phyloP scores from a whole-genome alignment of 2,888 invertebrate species.

The Tiliacea aurago region DNA sequence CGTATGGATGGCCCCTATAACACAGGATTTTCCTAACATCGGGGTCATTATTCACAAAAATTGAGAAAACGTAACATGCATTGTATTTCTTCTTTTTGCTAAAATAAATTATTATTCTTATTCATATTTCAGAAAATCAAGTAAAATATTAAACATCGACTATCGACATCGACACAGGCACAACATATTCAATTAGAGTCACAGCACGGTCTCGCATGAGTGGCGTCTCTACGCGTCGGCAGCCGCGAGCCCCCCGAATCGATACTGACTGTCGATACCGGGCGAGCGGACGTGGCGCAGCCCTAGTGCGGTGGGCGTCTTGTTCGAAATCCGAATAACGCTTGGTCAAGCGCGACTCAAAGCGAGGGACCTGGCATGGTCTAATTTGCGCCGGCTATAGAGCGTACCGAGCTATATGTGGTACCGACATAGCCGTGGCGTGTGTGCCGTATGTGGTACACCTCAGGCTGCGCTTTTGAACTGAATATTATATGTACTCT shows the following conservation, averaged over 20 bases:
- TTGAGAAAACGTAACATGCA: too few relatives aligned
- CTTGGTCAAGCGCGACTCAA: conserved; percentile 89
- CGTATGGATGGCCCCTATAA: too few relatives aligned
- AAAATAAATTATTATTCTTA: too few relatives aligned
- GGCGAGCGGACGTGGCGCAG: conserved; percentile 59
- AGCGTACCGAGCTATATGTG: conserved; percentile 49
- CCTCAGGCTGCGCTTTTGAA: conserved; percentile 65
- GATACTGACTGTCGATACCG: conserved; percentile 85
- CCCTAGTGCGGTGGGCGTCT: conserved; percentile 81
- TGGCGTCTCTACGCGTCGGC: conserved; percentile 85
- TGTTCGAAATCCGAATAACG: conserved; percentile 88
- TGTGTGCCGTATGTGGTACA: conserved; percentile 61
- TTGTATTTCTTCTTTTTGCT: too few relatives aligned
- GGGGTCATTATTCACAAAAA: too few relatives aligned
- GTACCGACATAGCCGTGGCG: conserved; percentile 20
- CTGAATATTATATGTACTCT: conserved; percentile 69
- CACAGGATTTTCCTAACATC: too few relatives aligned
- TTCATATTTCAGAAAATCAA: neutral
- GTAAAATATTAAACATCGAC: conserved; percentile 36
- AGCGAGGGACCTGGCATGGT: conserved; percentile 82
- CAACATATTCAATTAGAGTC: conserved; percentile 86
- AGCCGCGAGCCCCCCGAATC: conserved; percentile 77
- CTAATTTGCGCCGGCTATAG: conserved; percentile 82
- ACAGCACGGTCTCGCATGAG: conserved; percentile 86
- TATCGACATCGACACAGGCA: conserved; percentile 73